Conservation (phyloP, 2,888 invertebrate genomes). For the Cecidostiba fungosa region DNA sequence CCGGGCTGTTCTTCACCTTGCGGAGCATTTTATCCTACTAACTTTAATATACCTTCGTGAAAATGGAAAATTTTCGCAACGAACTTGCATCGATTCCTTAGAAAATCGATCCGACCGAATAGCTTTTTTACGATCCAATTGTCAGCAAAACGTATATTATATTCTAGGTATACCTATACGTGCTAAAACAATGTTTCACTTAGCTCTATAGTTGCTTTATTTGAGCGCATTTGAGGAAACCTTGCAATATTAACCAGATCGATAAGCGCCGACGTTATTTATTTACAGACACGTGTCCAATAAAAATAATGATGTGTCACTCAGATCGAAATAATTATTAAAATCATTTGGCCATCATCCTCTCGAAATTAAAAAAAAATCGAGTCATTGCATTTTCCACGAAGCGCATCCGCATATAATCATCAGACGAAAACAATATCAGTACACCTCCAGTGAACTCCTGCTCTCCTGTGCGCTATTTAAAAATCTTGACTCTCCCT, state of each 20-base stretch:
- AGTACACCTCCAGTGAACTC: not conserved
- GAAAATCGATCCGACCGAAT: not conserved
- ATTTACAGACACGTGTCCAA: not conserved
- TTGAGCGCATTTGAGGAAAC: not conserved
- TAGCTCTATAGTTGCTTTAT: not conserved
- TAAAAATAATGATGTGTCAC: too few species aligned
- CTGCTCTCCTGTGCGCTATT: slow-evolving; percentile 37
- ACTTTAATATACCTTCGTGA: not conserved
- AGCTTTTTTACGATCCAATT: not conserved
- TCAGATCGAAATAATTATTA: too few species aligned
- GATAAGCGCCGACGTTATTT: not conserved
- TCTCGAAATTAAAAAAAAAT: too few species aligned
- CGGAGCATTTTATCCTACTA: not conserved
- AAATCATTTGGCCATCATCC: too few species aligned
- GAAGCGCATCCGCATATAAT: not conserved
- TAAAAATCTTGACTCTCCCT: slow-evolving; percentile 47
- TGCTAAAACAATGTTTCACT: not conserved
- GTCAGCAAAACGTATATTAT: not conserved
- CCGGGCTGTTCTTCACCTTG: not conserved
- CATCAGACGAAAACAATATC: not conserved
- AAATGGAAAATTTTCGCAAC: not conserved
- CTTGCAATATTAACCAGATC: not conserved
- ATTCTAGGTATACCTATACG: too few species aligned
- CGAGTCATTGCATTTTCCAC: not conserved
- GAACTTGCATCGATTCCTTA: not conserved